A percentile compares a stretch with the other conserved stretches of the same genome.
Conservation (phyloP, 1,140 invertebrate species). For the Cotesia glomerata region DNA sequence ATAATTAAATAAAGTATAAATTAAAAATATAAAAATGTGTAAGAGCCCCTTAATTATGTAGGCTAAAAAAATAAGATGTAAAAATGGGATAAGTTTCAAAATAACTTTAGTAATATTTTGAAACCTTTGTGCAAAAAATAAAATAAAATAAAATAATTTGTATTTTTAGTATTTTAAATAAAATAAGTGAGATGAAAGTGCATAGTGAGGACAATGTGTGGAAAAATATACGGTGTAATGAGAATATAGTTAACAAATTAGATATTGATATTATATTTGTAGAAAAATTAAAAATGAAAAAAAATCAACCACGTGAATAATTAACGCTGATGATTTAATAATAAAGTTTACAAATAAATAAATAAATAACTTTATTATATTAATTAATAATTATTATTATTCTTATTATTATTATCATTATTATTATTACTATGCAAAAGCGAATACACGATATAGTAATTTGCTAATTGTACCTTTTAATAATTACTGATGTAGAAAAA, state of each 20-base stretch:
- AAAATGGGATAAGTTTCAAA: constrained; percentile 14
- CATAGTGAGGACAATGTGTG: not conserved
- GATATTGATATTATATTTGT: constrained; percentile 26
- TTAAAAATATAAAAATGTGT: constrained; percentile 36
- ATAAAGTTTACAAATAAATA: constrained; percentile 3
- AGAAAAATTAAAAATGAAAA: constrained; percentile 10
- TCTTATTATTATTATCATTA: constrained; percentile 50
- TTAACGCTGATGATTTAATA: not conserved
- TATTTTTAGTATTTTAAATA: constrained; percentile 31
- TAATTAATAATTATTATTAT: constrained; percentile 3
- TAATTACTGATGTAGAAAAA: constrained; percentile 59
- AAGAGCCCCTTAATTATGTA: constrained; percentile 55
- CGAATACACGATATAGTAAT: constrained; percentile 64
- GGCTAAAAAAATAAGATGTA: constrained; percentile 31
- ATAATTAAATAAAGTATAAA: no score
- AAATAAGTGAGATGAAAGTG: constrained; percentile 1
- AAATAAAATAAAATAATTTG: constrained; percentile 21
- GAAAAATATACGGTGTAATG: not conserved
- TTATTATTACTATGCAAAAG: constrained; percentile 63
- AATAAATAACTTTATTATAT: constrained; percentile 17
- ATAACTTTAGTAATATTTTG: not conserved
- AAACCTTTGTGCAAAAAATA: constrained; percentile 16
- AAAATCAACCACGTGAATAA: not conserved
- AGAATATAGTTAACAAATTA: constrained; percentile 15
- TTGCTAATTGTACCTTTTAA: constrained; percentile 65